phyloP scores from a whole-genome alignment of 2,113 vertebrate species.

The Murina feae region DNA sequence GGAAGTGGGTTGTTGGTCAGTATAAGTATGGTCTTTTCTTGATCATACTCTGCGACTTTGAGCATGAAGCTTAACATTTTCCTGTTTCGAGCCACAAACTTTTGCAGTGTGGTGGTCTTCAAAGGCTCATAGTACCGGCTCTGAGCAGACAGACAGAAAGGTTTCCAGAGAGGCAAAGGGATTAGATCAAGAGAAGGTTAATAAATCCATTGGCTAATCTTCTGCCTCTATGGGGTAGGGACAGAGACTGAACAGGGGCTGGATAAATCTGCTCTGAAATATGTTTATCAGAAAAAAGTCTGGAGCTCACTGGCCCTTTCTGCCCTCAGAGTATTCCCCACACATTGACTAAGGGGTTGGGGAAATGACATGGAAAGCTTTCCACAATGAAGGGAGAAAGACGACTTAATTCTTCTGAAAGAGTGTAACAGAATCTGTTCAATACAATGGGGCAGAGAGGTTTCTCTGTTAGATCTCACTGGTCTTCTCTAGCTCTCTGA shows the following conservation, averaged over 20 bases:
- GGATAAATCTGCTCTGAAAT: not conserved
- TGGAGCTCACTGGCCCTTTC: not conserved
- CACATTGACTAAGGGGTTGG: not conserved
- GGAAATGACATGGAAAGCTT: not conserved
- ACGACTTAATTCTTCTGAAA: not conserved
- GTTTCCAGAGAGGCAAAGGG: constrained; percentile 41
- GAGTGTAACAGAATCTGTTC: not conserved
- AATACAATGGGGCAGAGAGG: not conserved
- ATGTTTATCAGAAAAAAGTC: not conserved
- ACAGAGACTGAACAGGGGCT: not conserved
- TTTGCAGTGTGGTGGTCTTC: constrained; percentile 38
- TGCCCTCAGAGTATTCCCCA: not conserved
- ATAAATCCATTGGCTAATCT: not conserved
- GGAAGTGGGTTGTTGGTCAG: constrained; percentile 71
- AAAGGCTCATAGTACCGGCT: constrained; percentile 33
- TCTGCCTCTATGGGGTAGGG: not conserved
- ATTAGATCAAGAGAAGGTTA: not conserved
- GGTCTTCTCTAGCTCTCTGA: not conserved
- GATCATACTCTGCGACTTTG: constrained; percentile 62
- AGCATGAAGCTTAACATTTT: constrained; percentile 46
- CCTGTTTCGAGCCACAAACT: constrained; percentile 34
- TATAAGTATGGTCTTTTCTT: constrained; percentile 66
- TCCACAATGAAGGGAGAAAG: not conserved
- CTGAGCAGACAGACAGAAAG: constrained; percentile 18
- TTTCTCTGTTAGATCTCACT: not conserved